Base-by-base conservation (phyloP, 1,140 invertebrate species). In the Diprion similis region DNA sequence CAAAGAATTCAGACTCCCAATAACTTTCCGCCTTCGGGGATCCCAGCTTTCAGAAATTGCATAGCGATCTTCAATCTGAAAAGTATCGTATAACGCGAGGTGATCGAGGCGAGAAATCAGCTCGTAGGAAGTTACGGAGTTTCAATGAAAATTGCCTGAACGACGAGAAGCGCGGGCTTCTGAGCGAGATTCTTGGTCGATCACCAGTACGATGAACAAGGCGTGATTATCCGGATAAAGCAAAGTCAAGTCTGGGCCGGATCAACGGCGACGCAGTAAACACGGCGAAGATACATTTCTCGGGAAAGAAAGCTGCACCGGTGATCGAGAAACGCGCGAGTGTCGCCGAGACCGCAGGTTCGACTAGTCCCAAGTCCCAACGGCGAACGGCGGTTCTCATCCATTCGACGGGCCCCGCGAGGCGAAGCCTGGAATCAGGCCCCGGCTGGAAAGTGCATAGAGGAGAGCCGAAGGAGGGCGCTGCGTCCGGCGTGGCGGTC, bases 401-500 rank as follows among this genome's bases (percentile, higher is more conserved):
- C 9, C n/a, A 59, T 59, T 17, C 51, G n/a, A 8, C 6, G 4
- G n/a, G 51, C 9, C 6, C 51, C 11, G n/a, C 11, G 4, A 9
- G 11, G 51, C 51, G 9, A 59, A 15, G 24, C n/a, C 11, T 59
- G 51, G 51, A 37, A 37, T 37, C 24, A 37, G 24, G 24, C 24
- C 51, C 11, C 51, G 51, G 19, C 67, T 67, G 46, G 72, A 73
- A 73, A 73, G 72, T 73, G 24, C 75, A 70, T 68, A 73, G 68
- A 47, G 9, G 6, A 75, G 77, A 75, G 78, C 78, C 66, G 80
- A 84, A 85, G 85, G 82, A 82, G 83, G 81, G 78, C 84, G 85
- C 74, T 59, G 79, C 85, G 85, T 88, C 87, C 85, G 87, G 85
- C 87, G 85, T 81, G 81, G 24, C 24, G 24, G 24, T 37, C 77